Evolutionary conservation across 2,888 invertebrate genomes (phyloP).

Genomic region (Tipula confusa): DNA sequence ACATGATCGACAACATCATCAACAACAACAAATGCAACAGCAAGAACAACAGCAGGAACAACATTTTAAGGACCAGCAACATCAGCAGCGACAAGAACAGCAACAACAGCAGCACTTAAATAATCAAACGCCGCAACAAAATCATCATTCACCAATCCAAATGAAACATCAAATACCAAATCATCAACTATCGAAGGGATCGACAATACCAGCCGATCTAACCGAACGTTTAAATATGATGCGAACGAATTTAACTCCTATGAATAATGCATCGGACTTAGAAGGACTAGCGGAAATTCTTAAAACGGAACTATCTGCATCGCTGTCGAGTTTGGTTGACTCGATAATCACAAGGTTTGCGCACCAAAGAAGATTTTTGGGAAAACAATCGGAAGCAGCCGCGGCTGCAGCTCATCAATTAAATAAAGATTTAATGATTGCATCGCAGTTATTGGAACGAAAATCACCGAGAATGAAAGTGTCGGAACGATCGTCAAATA

Average conservation of each 20-base stretch:
- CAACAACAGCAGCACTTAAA: slow-evolving; percentile 51
- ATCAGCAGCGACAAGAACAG: slow-evolving; percentile 54
- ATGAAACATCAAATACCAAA: slow-evolving; percentile 39
- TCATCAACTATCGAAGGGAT: slow-evolving; percentile 42
- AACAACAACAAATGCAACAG: slow-evolving; percentile 51
- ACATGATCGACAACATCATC: slow-evolving; percentile 52
- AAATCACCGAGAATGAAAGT: slow-evolving; percentile 68
- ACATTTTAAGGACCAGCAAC: slow-evolving; percentile 50
- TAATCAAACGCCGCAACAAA: slow-evolving; percentile 49
- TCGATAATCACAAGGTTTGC: slow-evolving; percentile 80
- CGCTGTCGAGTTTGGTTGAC: slow-evolving; percentile 79
- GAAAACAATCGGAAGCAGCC: slow-evolving; percentile 74
- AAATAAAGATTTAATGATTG: slow-evolving; percentile 77
- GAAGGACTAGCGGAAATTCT: slow-evolving; percentile 87
- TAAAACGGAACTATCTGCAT: slow-evolving; percentile 83
- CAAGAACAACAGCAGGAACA: slow-evolving; percentile 55
- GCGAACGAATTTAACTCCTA: slow-evolving; percentile 62
- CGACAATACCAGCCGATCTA: slow-evolving; percentile 61
- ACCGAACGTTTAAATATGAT: slow-evolving; percentile 74
- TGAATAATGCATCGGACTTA: slow-evolving; percentile 68
- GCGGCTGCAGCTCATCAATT: slow-evolving; percentile 77
- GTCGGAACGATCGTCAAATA: slow-evolving; percentile 41
- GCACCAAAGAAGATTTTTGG: slow-evolving; percentile 70
- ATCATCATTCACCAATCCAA: slow-evolving; percentile 40
- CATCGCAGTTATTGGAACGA: slow-evolving; percentile 74